Conservation (phyloP, 2,888 invertebrate species). For the Leucophora obtusa region DNA sequence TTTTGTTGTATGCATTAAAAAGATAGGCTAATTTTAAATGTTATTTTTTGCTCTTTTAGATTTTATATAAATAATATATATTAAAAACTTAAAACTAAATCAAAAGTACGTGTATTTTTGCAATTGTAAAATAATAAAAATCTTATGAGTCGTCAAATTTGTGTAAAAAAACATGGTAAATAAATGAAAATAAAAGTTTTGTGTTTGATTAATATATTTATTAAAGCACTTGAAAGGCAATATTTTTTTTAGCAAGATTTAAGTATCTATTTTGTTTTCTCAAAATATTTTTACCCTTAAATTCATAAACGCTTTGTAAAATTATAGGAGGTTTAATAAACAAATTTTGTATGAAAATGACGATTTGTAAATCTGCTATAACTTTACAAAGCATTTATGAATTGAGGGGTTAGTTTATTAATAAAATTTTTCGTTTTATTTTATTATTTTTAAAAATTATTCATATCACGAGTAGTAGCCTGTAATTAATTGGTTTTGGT, state of each 20-base stretch:
- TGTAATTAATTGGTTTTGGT: background rate
- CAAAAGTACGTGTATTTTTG: background rate
- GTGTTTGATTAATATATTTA: conserved; percentile 5
- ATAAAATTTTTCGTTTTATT: conserved; percentile 7
- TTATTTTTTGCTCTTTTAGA: background rate
- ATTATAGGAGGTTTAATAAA: too few relatives aligned
- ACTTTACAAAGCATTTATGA: too few relatives aligned
- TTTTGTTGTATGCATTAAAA: conserved; percentile 39
- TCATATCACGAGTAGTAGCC: background rate
- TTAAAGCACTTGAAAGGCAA: conserved; percentile 57
- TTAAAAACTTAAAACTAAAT: conserved; percentile 19
- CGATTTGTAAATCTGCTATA: too few relatives aligned
- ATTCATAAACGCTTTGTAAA: too few relatives aligned
- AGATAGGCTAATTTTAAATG: background rate
- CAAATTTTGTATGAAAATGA: too few relatives aligned
- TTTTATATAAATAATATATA: conserved; percentile 19
- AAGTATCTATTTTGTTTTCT: conserved; percentile 23
- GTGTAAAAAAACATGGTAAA: background rate
- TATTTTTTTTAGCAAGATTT: conserved; percentile 29
- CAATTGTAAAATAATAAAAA: background rate
- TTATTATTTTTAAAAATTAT: background rate
- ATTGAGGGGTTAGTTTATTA: conserved; percentile 18
- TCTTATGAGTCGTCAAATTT: background rate
- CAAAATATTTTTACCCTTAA: too few relatives aligned
- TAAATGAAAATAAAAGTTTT: background rate